Conservation (phyloP, 2,113 vertebrate species). For the Elephantulus edwardii region DNA sequence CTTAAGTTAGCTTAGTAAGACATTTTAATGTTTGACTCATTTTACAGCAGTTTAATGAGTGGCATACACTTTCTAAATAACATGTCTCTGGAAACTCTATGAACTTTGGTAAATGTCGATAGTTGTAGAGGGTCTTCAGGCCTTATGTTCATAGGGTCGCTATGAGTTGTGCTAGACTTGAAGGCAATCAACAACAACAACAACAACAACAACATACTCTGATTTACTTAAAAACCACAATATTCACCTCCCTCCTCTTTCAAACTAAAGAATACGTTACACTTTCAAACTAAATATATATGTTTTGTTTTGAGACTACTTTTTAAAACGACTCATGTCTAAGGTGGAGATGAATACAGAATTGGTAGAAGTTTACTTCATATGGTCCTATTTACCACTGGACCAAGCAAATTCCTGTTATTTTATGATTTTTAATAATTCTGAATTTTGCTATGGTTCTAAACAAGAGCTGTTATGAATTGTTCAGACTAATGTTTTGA, state of each 20-base stretch:
- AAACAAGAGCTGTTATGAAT: slow-evolving; percentile 31
- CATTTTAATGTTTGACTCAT: slow-evolving; percentile 3
- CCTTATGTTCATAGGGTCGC: no score
- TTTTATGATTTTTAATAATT: slow-evolving; percentile 50
- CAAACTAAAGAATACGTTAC: not conserved
- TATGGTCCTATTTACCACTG: slow-evolving; percentile 40
- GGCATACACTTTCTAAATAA: no score
- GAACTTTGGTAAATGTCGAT: no score
- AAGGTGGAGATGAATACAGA: slow-evolving; percentile 33
- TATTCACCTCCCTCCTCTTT: not conserved
- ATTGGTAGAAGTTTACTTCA: slow-evolving; percentile 67
- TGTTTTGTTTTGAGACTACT: slow-evolving; percentile 43
- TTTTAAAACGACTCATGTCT: slow-evolving; percentile 41
- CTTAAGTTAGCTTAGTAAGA: slow-evolving; percentile 34
- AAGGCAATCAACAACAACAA: no score
- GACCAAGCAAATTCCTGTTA: slow-evolving; percentile 49
- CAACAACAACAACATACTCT: no score
- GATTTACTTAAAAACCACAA: slow-evolving; percentile 30
- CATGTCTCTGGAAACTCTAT: no score
- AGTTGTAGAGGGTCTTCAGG: no score
- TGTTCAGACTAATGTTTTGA: slow-evolving; percentile 49
- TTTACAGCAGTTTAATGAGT: no score
- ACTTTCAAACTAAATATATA: slow-evolving; percentile 47
- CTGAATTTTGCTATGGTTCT: slow-evolving; percentile 45
- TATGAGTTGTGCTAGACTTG: no score